Evolutionary conservation across 2,888 invertebrate species (phyloP).

Genomic region (Pterobdella sp.): DNA sequence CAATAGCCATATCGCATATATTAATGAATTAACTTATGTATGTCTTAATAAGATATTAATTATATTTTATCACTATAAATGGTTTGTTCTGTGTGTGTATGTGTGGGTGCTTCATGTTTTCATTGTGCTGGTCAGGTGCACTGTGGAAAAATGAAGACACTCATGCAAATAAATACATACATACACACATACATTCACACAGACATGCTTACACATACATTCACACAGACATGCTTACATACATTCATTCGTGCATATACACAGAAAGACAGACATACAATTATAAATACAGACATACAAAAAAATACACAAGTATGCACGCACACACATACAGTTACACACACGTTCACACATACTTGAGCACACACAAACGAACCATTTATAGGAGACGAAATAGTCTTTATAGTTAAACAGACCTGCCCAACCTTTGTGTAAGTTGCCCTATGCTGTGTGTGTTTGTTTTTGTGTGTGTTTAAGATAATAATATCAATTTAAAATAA

Average conservation of each 20-base stretch:
- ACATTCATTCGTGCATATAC: not conserved
- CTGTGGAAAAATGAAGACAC: too few species aligned
- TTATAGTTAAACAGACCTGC: conserved; percentile 2
- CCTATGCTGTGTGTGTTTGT: not conserved
- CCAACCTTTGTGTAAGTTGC: conserved; percentile 4
- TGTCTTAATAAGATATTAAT: too few species aligned
- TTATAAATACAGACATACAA: not conserved
- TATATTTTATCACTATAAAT: too few species aligned
- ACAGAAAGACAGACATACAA: conserved; percentile 1
- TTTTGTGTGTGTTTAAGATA: too few species aligned
- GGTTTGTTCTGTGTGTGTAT: too few species aligned
- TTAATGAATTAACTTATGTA: too few species aligned
- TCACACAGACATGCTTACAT: not conserved
- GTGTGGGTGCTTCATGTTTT: too few species aligned
- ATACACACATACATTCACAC: too few species aligned
- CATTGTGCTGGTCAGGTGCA: too few species aligned
- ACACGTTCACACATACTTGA: not conserved
- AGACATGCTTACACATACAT: not conserved
- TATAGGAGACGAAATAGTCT: conserved; percentile 4
- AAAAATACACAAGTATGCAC: not conserved
- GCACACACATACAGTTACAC: not conserved
- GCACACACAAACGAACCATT: not conserved
- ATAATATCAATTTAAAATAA: too few species aligned
- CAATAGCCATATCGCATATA: too few species aligned
- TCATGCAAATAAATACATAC: too few species aligned